Base-by-base conservation (phyloP, 2,888 invertebrate species). In the Arctia plantaginis region DNA sequence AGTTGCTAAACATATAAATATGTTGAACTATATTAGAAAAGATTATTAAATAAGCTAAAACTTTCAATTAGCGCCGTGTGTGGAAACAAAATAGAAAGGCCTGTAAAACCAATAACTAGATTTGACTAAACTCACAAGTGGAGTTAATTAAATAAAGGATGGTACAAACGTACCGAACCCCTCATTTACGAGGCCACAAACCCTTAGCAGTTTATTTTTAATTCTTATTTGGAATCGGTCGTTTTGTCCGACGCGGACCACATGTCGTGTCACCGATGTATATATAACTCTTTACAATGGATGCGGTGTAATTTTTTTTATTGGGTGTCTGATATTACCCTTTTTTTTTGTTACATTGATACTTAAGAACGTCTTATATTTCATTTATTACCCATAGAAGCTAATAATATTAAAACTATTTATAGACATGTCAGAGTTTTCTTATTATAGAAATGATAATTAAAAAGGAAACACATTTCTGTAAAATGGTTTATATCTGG, bases 161-260 rank as follows among this genome's bases (percentile, higher is more conserved):
- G 77, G 74, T 74, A 77, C 30, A 68, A 81, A 74, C 77, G 73
- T 77, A 80, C 72, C 72, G 76, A 80, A 76, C 80, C 84, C 80
- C 72, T 78, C 82, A 77, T 80, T 80, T 79, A 83, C 78, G 81
- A 80, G 74, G 79, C 82, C 82, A 77, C 80, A 82, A 74, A 83
- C 80, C 77, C 80, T 80, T 82, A 77, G 76, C 80, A 79, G 83
- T 87, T 83, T 87, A 84, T 85, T 90, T 90, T 89, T 88, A 87
- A 88, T 90, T 89, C 88, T 87, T 89, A 89, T 90, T 90, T 88
- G 82, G 87, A 90, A 89, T 88, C 87, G 88, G 89, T 88, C 91
- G 91, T 92, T 93, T 91, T 90, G 90, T 91, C 90, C 89, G 88
- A 85, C 87, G 89, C 84, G 86, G 89, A 87, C 91, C 91, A 92